Evolutionary conservation across 2,113 vertebrate species (phyloP).

Genomic region (Pycnonotus jocosus): DNA sequence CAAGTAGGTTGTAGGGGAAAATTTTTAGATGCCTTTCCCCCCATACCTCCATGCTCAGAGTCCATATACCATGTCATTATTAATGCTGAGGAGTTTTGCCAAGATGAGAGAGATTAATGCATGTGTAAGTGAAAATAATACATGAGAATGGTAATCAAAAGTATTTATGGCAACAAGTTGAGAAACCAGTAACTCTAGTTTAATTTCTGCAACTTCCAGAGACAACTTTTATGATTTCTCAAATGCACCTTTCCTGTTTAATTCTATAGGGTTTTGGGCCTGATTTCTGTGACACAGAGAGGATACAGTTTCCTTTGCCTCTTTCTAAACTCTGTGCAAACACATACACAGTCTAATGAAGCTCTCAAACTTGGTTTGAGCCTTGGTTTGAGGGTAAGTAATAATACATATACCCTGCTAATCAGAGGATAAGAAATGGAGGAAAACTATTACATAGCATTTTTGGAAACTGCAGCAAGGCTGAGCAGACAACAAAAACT

Average conservation of each 20-base stretch:
- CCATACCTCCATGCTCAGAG: accelerated
- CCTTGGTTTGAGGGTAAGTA: background rate
- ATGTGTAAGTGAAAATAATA: background rate
- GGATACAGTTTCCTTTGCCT: background rate
- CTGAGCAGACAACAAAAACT: background rate
- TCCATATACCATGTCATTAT: background rate
- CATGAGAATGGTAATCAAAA: background rate
- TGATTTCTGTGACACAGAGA: background rate
- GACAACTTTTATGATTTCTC: background rate
- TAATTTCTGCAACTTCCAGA: background rate
- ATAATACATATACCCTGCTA: background rate
- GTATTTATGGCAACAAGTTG: background rate
- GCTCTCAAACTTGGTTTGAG: background rate
- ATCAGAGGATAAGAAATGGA: background rate
- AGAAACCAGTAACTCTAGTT: background rate
- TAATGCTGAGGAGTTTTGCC: background rate
- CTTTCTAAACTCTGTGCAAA: background rate
- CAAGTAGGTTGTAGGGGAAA: background rate
- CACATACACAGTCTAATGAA: background rate
- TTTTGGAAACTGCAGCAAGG: background rate
- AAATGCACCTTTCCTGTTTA: background rate
- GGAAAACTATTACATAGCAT: too few relatives aligned
- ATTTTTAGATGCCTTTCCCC: background rate
- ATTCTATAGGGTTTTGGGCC: background rate
- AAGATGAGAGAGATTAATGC: background rate